phyloP scores from a whole-genome alignment of 2,888 invertebrate species.

The Lypha dubia region DNA sequence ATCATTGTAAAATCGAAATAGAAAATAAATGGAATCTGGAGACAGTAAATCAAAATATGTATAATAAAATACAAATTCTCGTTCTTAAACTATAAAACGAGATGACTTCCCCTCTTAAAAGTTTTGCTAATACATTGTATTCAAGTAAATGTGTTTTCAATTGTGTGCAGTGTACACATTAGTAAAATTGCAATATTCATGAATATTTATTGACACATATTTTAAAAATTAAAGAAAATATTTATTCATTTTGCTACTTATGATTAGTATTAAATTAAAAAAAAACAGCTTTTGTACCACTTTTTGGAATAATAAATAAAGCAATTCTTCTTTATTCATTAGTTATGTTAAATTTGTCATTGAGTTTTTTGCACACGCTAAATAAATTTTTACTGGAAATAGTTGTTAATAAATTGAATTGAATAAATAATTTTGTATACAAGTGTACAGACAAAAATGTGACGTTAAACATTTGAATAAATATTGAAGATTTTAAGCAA shows the following conservation, averaged over 20 bases:
- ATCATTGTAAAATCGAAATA: too few relatives aligned
- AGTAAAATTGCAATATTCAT: conserved; percentile 4
- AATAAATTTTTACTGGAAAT: background rate
- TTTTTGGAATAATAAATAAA: conserved; percentile 23
- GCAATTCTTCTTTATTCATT: conserved; percentile 32
- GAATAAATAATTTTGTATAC: background rate
- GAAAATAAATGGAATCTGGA: too few relatives aligned
- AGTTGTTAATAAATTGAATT: background rate
- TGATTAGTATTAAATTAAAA: conserved; percentile 2
- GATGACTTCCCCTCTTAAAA: background rate
- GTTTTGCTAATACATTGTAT: background rate
- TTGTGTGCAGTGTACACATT: background rate
- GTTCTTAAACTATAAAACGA: background rate
- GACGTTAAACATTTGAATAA: conserved; percentile 61
- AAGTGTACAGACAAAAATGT: background rate
- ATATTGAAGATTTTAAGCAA: conserved; percentile 57
- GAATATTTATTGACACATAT: conserved; percentile 43
- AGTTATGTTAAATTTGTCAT: conserved; percentile 18
- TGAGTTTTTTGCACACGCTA: conserved; percentile 26
- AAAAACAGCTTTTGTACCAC: background rate
- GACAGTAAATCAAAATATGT: too few relatives aligned
- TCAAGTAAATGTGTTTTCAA: background rate
- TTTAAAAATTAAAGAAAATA: conserved; percentile 1
- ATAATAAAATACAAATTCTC: background rate
- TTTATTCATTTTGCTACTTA: background rate